Conservation (phyloP, 2,888 invertebrate species). For the Chirona hameri region DNA sequence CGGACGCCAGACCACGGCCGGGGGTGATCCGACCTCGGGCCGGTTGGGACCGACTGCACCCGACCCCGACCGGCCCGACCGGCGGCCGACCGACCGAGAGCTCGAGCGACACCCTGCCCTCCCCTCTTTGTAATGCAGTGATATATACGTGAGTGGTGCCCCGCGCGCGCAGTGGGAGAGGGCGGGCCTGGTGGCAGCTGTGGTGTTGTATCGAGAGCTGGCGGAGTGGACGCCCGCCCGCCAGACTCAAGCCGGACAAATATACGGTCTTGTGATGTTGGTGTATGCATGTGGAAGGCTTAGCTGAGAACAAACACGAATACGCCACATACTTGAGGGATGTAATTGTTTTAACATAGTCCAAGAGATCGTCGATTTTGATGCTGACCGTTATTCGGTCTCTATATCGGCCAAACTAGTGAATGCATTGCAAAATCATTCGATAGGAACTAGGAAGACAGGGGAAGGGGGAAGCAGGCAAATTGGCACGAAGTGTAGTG, state of each 20-base stretch:
- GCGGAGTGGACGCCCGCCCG: not conserved
- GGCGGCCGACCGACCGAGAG: not conserved
- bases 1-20: not conserved
- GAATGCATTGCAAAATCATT: too few relatives aligned
- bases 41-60: slow-evolving; percentile 3
- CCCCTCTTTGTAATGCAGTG: not conserved
- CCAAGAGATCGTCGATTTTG: too few relatives aligned
- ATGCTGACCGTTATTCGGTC: too few relatives aligned
- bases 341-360: too few relatives aligned
- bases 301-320: too few relatives aligned
- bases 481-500: too few relatives aligned
- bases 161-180: not conserved
- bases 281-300: not conserved
- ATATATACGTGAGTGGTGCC: not conserved
- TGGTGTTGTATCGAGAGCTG: too few relatives aligned
- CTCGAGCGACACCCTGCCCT: not conserved
- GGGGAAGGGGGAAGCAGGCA: too few relatives aligned
- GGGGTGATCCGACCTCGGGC: not conserved
- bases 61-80: not conserved
- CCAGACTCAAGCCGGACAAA: not conserved
- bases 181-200: not conserved
- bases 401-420: too few relatives aligned
- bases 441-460: too few relatives aligned
- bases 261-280: not conserved
- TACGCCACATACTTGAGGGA: too few relatives aligned